Evolutionary conservation across 1,140 invertebrate genomes (phyloP), one percentile per base, ranked within the genome.

Genomic region (Piezodorus guildinii): DNA sequence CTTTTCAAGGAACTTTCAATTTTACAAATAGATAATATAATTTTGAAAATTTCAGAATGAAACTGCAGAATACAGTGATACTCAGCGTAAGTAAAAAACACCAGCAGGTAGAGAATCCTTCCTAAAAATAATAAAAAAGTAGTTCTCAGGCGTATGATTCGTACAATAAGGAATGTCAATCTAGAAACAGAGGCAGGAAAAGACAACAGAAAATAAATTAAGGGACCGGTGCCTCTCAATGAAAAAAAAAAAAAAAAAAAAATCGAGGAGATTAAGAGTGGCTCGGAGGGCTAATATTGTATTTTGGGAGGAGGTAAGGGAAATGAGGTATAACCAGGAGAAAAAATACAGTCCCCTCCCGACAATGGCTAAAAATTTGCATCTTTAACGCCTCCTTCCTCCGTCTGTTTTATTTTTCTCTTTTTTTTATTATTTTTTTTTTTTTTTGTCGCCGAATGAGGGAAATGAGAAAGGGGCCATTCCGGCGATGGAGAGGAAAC

Each of bases 381-480:
- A 67, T 67, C 65, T 62, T 67, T 63, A 62, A 64, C 65, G 65
- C 62, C 54, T 59, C 27, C 60, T 58, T 30, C 27, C 60, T 30
- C 43, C 3, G 27, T n/a, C 44, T 25, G 49, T 25, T 25, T 19
- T 39, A 39, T 39, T 39, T 39, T 39, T 39, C 34, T 10, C 12
- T 39, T 39, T 39, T 39, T 39, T 39, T 39, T 39, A 10, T 39
- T 39, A 10, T 39, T 39, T 6, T 39, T 39, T 39, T 10, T 39
- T 39, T 39, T 39, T 39, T 21, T 52, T 52, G 23, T 49, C 27
- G 14, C 45, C 49, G 27, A n/a, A 45, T 15, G 52, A 58, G 44
- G 25, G 56, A 66, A 66, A 66, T 66, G 65, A 66, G 65, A 66
- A 66, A 63, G 65, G 62, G 62, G 61, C 62, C 65, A 66, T 66